These are phyloP conservation scores for Galeopterus variegatus DNA, from an alignment of 2,113 vertebrate genomes.

Conservation along the genomic window DNA sequence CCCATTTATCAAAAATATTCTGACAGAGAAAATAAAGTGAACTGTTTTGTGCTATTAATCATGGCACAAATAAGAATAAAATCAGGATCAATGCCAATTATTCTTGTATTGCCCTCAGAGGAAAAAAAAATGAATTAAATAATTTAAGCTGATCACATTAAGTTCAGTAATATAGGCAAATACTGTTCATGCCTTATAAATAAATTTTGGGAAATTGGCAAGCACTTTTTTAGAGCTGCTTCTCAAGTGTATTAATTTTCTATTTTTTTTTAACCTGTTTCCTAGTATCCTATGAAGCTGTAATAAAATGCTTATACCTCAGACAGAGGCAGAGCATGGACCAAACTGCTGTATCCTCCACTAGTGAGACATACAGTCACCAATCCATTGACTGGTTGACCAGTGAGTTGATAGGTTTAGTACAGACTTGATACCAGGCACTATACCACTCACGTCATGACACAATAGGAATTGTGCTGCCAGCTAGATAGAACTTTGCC, in stretches of 20 bases:
- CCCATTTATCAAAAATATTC: conserved; percentile 25
- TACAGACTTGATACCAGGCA: background rate
- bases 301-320: background rate
- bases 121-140: background rate
- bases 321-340: background rate
- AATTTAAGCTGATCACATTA: conserved; percentile 5
- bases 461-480: background rate
- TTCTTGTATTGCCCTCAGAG: background rate
- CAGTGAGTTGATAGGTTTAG: background rate
- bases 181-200: background rate
- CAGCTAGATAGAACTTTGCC: background rate
- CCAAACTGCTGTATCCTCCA: background rate
- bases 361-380: background rate
- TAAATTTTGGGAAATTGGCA: background rate
- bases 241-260: background rate
- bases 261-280: background rate
- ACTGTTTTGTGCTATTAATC: conserved; percentile 7
- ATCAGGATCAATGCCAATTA: background rate
- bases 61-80: background rate
- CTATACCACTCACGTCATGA: background rate
- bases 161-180: background rate
- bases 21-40: conserved; percentile 56
- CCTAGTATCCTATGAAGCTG: background rate
- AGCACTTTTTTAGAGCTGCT: background rate
- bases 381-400: background rate